These are phyloP conservation scores for Cyclargus thomasi DNA, from an alignment of 1,140 invertebrate genomes.

Conservation along the genomic window DNA sequence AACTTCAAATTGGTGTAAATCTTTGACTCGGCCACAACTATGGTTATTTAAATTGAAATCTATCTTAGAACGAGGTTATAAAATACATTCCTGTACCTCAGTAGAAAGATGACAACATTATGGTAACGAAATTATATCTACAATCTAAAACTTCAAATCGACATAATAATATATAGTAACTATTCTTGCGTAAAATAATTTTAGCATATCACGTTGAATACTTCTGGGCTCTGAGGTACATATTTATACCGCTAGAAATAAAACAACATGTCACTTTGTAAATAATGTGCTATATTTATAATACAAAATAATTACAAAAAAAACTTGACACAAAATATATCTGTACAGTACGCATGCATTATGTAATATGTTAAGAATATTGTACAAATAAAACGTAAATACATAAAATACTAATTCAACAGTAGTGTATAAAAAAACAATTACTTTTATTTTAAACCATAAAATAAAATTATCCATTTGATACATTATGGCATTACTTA, in stretches of 20 bases:
- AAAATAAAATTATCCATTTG: slow-evolving; percentile 62
- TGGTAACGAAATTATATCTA: too few relatives aligned
- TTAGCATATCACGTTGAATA: too few relatives aligned
- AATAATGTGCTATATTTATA: slow-evolving; percentile 75
- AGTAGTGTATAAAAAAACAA: slow-evolving; percentile 48
- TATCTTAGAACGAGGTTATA: too few relatives aligned
- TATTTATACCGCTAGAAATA: slow-evolving; percentile 19
- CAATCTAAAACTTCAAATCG: too few relatives aligned
- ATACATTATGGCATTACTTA: slow-evolving; percentile 68
- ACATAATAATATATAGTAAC: too few relatives aligned
- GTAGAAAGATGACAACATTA: too few relatives aligned
- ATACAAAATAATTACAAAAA: slow-evolving; percentile 74
- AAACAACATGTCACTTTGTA: slow-evolving; percentile 52
- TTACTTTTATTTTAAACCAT: slow-evolving; percentile 37
- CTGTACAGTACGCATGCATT: slow-evolving; percentile 69
- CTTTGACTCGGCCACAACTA: too few relatives aligned
- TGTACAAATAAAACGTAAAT: slow-evolving; percentile 39
- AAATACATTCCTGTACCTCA: too few relatives aligned
- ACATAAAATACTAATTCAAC: slow-evolving; percentile 54
- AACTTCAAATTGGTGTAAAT: too few relatives aligned
- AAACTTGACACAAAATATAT: slow-evolving; percentile 67
- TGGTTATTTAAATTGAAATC: too few relatives aligned
- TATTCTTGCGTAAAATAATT: too few relatives aligned
- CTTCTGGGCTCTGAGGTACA: neutral
- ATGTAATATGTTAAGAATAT: slow-evolving; percentile 47